Base-by-base conservation (phyloP, 1,140 invertebrate species). In the Oscheius sp. region DNA sequence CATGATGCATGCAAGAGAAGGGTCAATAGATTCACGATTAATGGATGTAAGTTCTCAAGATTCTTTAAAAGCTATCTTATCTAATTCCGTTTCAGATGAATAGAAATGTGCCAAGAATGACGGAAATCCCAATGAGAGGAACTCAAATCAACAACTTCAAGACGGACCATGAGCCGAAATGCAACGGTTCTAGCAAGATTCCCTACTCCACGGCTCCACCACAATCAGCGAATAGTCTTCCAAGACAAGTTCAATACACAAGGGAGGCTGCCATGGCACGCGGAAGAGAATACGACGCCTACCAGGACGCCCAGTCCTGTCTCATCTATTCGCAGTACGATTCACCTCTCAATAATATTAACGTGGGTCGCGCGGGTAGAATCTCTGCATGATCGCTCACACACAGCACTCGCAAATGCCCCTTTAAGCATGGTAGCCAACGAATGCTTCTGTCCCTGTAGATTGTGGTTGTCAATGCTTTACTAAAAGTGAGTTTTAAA, bases 1-100 rank as follows among this genome's bases (percentile, higher is more conserved):
- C 10, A 84, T 84, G 82, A 18, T 71, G 7, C 77, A 80, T 64
- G 79, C 78, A 2, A 31, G 79, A 23, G 59, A 78, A 15, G 79
- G 73, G 10, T 84, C 82, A 3, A 76, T 82, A 26, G 82, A 83
- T 32, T 79, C 79, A 2, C 42, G 69, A 15, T 45, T 82, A 20
- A 36, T 79, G 66, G 81, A 81, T 76, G 79, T 83, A 68, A 13
- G 10, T 32, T 63, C 62, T 13, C 10, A 3, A 69, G 20, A 10
- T 23, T 28, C 32, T 62, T 18, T 45, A 20, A 42, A 26, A 26
- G 23, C n/a, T 32, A 2, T 66, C 31, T 63, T 23, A n/a, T 49
- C 26, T 23, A 68, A 68, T 20, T n/a, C 7, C 23, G 26, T 67
- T 59, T 45, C 13, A 68, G 49, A 36, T 34, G 49, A 74, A 61